Conservation (phyloP, 2,888 invertebrate genomes). For the Didymodactylos carnosus region DNA sequence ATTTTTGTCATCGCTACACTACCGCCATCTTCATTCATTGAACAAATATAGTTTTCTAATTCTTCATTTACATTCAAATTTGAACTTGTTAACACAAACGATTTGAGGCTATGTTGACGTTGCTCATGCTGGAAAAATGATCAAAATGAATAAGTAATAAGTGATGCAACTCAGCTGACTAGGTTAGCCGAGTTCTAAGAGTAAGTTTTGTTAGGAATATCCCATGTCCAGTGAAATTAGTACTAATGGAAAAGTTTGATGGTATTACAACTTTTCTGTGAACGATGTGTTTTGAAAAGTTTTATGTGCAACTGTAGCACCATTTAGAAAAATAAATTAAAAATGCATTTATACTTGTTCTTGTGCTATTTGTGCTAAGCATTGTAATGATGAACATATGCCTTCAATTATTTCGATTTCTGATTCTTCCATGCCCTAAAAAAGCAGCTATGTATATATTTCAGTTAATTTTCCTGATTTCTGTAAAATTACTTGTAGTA, state of each 20-base stretch:
- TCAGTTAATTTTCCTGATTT: background rate
- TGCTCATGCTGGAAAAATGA: background rate
- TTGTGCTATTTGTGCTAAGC: background rate
- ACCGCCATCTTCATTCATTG: background rate
- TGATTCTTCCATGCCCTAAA: background rate
- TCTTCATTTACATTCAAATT: background rate
- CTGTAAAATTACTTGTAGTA: background rate
- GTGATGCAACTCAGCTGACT: no score
- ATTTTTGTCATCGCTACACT: background rate
- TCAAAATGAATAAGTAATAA: no score
- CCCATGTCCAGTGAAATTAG: no score
- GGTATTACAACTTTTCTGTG: no score
- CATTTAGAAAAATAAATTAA: no score
- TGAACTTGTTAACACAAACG: background rate
- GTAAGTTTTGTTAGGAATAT: no score
- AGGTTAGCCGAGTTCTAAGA: no score
- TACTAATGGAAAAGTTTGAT: no score
- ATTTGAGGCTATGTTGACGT: background rate
- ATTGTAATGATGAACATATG: background rate
- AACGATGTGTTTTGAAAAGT: no score
- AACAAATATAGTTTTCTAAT: background rate
- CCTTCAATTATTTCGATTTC: background rate
- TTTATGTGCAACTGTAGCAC: no score
- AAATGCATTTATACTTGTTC: no score
- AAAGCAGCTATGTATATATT: background rate